These are phyloP conservation scores for Micromys minutus DNA, from an alignment of 2,113 vertebrate genomes.

Conservation along the genomic window DNA sequence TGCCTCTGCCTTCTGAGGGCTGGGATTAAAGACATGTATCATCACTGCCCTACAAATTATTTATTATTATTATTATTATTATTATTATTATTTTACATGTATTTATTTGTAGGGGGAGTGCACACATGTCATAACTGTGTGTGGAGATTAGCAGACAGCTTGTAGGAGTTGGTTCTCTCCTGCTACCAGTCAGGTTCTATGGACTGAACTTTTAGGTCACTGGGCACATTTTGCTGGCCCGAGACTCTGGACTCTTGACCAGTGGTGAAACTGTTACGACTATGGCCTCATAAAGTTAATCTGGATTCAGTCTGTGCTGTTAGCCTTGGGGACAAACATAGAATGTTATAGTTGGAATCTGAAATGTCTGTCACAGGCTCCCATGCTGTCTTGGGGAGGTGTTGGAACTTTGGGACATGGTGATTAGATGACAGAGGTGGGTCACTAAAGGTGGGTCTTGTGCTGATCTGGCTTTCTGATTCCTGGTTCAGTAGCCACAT, in stretches of 20 bases:
- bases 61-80: background rate
- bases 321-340: background rate
- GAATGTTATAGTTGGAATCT: background rate
- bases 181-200: background rate
- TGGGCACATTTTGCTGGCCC: background rate
- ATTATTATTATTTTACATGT: background rate
- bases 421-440: too few species aligned
- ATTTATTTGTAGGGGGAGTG: too few species aligned
- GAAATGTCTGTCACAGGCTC: background rate
- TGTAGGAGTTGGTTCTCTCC: background rate
- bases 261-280: background rate
- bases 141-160: background rate
- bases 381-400: background rate
- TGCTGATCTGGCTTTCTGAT: background rate
- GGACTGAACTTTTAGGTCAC: background rate
- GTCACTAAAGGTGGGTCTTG: background rate
- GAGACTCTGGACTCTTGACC: background rate
- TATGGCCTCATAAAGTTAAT: background rate
- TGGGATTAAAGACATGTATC: background rate
- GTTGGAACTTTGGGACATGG: background rate
- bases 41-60: background rate
- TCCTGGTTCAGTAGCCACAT: background rate
- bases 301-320: background rate
- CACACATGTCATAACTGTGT: background rate
- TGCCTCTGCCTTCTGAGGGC: background rate